These are phyloP conservation scores for Nasonia oneida DNA, from an alignment of 2,888 invertebrate species.

Conservation along the genomic window DNA sequence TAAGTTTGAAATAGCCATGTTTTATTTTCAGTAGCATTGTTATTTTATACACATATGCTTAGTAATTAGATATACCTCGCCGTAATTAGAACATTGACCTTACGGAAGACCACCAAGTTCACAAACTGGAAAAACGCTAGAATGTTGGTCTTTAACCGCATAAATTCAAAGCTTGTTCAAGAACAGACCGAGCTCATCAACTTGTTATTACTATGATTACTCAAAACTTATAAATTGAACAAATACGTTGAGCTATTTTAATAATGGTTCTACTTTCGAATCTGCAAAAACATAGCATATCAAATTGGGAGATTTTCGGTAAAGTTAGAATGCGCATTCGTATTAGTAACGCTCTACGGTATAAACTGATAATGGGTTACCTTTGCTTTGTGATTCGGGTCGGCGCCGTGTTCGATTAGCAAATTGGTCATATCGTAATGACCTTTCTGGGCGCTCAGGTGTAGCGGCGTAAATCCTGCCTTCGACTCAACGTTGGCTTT, in stretches of 20 bases:
- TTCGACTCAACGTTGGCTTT: slow-evolving; percentile 95
- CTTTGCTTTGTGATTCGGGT: slow-evolving; percentile 91
- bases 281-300: background rate
- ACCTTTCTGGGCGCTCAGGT: slow-evolving; percentile 96
- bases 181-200: background rate
- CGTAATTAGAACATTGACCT: slow-evolving; percentile 12
- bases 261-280: no score
- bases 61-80: background rate
- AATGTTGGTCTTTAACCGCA: background rate
- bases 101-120: slow-evolving; percentile 34
- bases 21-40: background rate
- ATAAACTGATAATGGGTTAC: slow-evolving; percentile 59
- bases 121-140: background rate
- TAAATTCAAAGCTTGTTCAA: slow-evolving; percentile 21
- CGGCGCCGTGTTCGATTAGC: slow-evolving; percentile 93
- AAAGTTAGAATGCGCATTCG: no score
- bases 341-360: no score
- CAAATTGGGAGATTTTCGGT: no score
- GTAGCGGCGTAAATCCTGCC: slow-evolving; percentile 97
- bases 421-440: slow-evolving; percentile 97
- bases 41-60: background rate
- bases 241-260: no score
- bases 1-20: background rate
- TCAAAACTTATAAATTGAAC: background rate
- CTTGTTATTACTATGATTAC: slow-evolving; percentile 3